phyloP scores from a whole-genome alignment of 2,797 vertebrate species.

The Sebastes nivosus region DNA sequence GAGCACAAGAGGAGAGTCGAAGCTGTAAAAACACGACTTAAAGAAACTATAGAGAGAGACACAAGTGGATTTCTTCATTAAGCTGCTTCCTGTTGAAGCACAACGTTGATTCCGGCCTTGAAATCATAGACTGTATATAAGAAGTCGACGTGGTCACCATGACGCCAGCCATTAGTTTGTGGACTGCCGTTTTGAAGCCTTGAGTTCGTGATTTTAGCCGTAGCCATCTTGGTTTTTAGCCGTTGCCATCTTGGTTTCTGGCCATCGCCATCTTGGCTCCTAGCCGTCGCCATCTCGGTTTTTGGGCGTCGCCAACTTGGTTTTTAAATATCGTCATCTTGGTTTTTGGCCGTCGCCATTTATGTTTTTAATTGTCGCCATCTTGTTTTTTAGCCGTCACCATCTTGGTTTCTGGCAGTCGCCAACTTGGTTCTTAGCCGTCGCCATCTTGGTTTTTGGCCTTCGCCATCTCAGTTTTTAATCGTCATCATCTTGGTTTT shows the following conservation, averaged over 20 bases:
- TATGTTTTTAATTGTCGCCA: too few relatives aligned
- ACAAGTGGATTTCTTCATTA: slow-evolving; percentile 14
- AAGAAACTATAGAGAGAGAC: neutral
- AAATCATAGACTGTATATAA: neutral
- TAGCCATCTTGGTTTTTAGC: too few relatives aligned
- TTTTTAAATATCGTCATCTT: too few relatives aligned
- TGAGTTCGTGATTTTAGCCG: too few relatives aligned
- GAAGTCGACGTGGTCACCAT: neutral
- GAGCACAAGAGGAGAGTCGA: neutral
- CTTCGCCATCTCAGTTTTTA: fast-evolving
- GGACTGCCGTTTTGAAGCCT: too few relatives aligned
- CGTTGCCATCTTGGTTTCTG: fast-evolving
- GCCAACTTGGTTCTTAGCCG: fast-evolving
- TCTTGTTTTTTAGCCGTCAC: too few relatives aligned
- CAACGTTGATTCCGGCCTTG: neutral
- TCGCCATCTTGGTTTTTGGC: fast-evolving
- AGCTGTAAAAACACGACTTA: slow-evolving; percentile 20
- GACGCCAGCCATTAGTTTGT: too few relatives aligned
- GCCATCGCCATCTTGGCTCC: fast-evolving
- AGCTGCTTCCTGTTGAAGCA: neutral
- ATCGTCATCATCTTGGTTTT: fast-evolving
- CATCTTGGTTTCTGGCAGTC: fast-evolving
- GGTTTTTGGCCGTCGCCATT: fast-evolving
- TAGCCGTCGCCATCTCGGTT: too few relatives aligned
- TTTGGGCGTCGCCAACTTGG: too few relatives aligned